These are phyloP conservation scores for Eupithecia dodoneata DNA, from an alignment of 2,888 invertebrate genomes.

Conservation along the genomic window DNA sequence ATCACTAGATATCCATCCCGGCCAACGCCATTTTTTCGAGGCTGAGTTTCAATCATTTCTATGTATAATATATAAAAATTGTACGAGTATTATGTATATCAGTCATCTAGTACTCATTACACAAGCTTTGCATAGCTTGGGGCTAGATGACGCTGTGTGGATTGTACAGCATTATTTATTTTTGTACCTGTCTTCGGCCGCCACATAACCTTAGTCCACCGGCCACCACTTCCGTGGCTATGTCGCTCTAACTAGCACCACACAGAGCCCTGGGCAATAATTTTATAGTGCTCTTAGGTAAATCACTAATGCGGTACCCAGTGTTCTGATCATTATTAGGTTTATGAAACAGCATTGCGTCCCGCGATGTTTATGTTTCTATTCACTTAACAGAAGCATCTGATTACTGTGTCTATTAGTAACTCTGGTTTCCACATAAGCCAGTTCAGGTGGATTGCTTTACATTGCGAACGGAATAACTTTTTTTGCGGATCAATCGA, in stretches of 20 bases:
- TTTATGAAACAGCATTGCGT: constrained; percentile 34
- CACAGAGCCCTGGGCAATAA: constrained; percentile 36
- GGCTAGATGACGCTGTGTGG: too few relatives aligned
- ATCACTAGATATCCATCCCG: neutral
- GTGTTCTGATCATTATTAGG: constrained; percentile 10
- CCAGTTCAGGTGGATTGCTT: too few relatives aligned
- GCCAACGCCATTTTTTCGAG: neutral
- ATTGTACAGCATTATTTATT: too few relatives aligned
- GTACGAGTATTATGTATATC: too few relatives aligned
- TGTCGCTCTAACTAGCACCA: constrained; percentile 40
- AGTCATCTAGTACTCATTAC: too few relatives aligned
- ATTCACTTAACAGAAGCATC: neutral
- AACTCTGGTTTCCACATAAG: neutral
- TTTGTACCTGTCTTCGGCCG: neutral
- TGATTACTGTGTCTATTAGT: neutral
- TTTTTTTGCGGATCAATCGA: too few relatives aligned
- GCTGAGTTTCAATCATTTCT: neutral
- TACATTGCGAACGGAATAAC: too few relatives aligned
- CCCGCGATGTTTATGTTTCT: constrained; percentile 13
- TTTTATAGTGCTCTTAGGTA: constrained; percentile 41
- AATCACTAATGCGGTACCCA: constrained; percentile 37
- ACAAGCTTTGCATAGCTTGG: too few relatives aligned
- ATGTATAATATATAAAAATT: too few relatives aligned
- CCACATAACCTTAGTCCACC: neutral
- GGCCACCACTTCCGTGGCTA: neutral